A percentile compares a stretch with the other conserved stretches of the same genome.
These are phyloP conservation scores for Chelonus formosanus DNA, from an alignment of 2,888 invertebrate genomes.

Conservation along the genomic window DNA sequence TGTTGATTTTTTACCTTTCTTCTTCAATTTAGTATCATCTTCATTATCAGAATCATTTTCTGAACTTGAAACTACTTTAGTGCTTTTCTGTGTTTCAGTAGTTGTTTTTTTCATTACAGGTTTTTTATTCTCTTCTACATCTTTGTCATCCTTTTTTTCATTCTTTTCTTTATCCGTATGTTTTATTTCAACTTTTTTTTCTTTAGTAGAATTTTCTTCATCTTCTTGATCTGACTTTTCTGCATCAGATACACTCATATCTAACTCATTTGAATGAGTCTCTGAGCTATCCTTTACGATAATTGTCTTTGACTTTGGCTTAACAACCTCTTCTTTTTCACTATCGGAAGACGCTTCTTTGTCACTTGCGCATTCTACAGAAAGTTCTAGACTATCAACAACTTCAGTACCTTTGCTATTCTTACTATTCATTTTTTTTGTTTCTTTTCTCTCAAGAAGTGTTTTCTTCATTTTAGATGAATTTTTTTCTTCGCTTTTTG, in stretches of 20 bases:
- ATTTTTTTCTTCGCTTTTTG: no score
- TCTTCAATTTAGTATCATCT: neutral
- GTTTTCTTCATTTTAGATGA: no score
- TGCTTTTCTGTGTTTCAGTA: neutral
- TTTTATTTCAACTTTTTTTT: constrained; percentile 28
- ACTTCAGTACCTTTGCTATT: constrained; percentile 50
- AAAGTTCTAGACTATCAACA: constrained; percentile 57
- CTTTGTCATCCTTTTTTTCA: constrained; percentile 24
- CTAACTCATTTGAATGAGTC: constrained; percentile 56
- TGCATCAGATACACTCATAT: constrained; percentile 53
- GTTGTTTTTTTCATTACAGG: neutral
- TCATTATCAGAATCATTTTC: neutral
- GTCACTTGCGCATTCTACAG: constrained; percentile 61
- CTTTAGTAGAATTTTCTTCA: constrained; percentile 25
- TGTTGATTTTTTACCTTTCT: neutral
- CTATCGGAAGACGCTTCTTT: constrained; percentile 53
- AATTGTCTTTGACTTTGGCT: constrained; percentile 53
- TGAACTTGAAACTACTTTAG: neutral
- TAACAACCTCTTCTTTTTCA: constrained; percentile 46
- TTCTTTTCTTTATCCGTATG: constrained; percentile 14
- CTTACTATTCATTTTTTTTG: constrained; percentile 33
- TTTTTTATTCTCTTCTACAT: constrained; percentile 20
- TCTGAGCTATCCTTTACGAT: constrained; percentile 56
- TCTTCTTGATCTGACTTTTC: constrained; percentile 46
- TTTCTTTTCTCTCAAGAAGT: neutral